Percentiles rank a stretch among this genome's conserved stretches.
Conservation (phyloP, 64 coral and sea anemone genomes). For the Pocillopora damicornis region DNA sequence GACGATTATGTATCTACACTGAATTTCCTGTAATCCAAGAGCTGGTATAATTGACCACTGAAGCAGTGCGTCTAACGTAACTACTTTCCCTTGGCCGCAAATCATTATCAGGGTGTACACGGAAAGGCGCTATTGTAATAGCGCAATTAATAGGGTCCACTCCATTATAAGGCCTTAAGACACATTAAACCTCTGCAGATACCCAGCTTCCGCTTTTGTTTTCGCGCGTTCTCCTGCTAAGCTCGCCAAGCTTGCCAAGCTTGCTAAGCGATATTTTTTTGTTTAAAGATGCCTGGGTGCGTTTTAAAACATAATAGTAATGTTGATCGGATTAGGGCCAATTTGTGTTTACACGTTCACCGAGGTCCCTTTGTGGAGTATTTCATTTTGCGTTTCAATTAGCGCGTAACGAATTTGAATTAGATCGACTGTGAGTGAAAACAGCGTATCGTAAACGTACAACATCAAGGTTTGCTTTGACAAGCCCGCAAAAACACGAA, state of each 20-base stretch:
- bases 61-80: background rate
- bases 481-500: too few relatives aligned
- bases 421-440: background rate
- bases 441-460: too few relatives aligned
- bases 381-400: background rate
- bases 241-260: background rate
- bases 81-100: conserved; percentile 6
- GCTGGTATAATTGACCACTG: background rate
- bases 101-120: conserved; percentile 6
- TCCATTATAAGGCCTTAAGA: conserved; percentile 20
- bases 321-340: background rate
- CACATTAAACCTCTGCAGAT: background rate
- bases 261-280: background rate
- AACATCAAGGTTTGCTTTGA: too few relatives aligned
- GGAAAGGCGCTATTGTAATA: conserved; percentile 29
- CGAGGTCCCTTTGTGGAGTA: background rate
- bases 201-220: background rate
- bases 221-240: background rate
- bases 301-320: background rate
- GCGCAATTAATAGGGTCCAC: conserved; percentile 4
- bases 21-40: background rate
- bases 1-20: background rate
- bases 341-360: background rate
- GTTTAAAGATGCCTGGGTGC: background rate
- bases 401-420: background rate